phyloP scores from a whole-genome alignment of 2,797 vertebrate species.

The Sebastes vulpes region DNA sequence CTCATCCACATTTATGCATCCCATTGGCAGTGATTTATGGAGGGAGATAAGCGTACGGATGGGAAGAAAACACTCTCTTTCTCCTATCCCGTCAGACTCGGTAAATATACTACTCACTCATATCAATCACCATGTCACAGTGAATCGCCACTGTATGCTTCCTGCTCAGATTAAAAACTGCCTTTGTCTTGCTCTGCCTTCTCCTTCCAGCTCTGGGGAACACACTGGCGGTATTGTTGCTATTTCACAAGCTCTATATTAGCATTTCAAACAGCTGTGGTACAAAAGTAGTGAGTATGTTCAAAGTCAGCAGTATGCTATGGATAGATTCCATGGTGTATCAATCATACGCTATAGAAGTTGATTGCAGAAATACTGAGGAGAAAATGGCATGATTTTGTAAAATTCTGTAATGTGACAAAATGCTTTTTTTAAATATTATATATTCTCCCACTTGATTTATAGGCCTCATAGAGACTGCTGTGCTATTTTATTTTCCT shows the following conservation, averaged over 20 bases:
- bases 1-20: constrained; percentile 83
- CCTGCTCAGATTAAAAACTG: constrained; percentile 82
- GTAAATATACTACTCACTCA: constrained; percentile 88
- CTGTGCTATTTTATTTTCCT: background rate
- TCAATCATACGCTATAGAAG: constrained; percentile 17
- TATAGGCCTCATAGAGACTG: background rate
- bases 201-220: constrained; percentile 69
- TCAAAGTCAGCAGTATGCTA: constrained; percentile 64
- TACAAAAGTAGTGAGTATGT: constrained; percentile 61
- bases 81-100: constrained; percentile 85
- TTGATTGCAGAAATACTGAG: constrained; percentile 9
- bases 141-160: constrained; percentile 83
- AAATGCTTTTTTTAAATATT: constrained; percentile 15
- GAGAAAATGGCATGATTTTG: background rate
- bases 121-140: constrained; percentile 88
- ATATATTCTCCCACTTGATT: constrained; percentile 1
- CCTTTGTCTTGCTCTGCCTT: constrained; percentile 74
- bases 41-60: constrained; percentile 83
- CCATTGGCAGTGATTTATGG: constrained; percentile 87
- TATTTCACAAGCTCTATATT: constrained; percentile 70
- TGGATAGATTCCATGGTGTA: constrained; percentile 42
- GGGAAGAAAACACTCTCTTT: constrained; percentile 87
- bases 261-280: constrained; percentile 73
- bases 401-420: background rate
- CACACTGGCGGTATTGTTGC: constrained; percentile 73